phyloP scores from a whole-genome alignment of 2,888 invertebrate genomes.

The Meloe dianella region DNA sequence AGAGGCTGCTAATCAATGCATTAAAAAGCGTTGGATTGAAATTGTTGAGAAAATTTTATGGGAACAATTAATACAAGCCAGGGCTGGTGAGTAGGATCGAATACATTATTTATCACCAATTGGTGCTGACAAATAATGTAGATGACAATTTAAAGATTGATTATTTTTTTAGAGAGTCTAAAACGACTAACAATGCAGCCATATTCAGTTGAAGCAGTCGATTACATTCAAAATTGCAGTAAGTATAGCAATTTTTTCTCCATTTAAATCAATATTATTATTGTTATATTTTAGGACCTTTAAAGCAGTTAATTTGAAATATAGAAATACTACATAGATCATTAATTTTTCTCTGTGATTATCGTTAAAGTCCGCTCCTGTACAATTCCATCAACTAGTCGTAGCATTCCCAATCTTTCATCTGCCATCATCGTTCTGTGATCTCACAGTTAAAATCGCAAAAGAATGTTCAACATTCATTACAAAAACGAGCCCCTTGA shows the following conservation, averaged over 20 bases:
- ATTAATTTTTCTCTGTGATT: not conserved
- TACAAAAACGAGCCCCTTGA: conserved; percentile 31
- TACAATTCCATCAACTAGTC: not conserved
- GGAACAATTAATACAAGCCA: conserved; percentile 11
- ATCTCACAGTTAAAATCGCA: not conserved
- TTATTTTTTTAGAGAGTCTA: not conserved
- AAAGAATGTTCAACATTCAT: conserved; percentile 31
- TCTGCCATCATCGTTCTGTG: not conserved
- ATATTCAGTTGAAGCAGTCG: not conserved
- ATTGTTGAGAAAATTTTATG: conserved; percentile 10
- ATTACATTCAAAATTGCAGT: conserved; percentile 1
- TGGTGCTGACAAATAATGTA: not conserved
- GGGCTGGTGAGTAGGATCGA: not conserved
- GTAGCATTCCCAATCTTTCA: not conserved
- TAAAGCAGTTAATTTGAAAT: not conserved
- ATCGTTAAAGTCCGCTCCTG: not conserved
- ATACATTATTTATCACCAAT: not conserved
- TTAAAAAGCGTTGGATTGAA: conserved; percentile 7
- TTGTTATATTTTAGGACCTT: not conserved
- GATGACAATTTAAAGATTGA: too few relatives aligned
- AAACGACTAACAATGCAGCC: not conserved
- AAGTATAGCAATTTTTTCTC: not conserved
- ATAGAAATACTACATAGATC: too few relatives aligned
- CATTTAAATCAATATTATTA: not conserved
- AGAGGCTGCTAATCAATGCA: not conserved